Base-by-base conservation (phyloP, 1,140 invertebrate species). In the Bombus fervidus region DNA sequence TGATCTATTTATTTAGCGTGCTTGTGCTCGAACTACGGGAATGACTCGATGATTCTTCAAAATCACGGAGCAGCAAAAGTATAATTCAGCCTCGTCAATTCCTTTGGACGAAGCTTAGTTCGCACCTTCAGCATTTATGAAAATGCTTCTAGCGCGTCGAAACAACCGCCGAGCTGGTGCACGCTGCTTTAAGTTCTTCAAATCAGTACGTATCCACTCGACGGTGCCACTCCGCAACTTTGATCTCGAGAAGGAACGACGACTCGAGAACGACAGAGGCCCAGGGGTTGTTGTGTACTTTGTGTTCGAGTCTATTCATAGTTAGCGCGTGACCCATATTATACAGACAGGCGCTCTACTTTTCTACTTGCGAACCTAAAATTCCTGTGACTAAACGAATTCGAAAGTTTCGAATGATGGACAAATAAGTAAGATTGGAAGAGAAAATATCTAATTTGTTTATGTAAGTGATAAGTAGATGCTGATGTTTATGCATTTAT, bases 191-290 rank as follows among this genome's bases (percentile, higher is more conserved):
- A 79, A 88, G 57, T 80, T 31, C 71, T 83, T 82, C 73, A 79
- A 76, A 86, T 86, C 83, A 64, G 83, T 47, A 69, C 87, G 59
- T 83, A 89, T 83, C 75, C 71, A 53, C 71, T 88, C 43, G 64
- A 80, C 37, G 87, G 77, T 79, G 37, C 37, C 78, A 88, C 83
- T 89, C 68, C 31, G 73, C 62, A 73, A 72, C 88, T 89, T 89
- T 89, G 88, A 89, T 89, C 87, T 80, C 62, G 64, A 59, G 77
- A 83, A 83, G 71, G 76, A 88, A 77, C 68, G 53, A 37, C 77
- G 12, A 25, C 53, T 18, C 13, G 41, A 75, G 66, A 71, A 47
- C 66, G 64, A 84, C 39, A 69, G 53, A 62, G 34, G 22, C n/a
- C 53, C 8, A 39, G 22, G 25, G 10, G 31, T 39, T 53, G 66